phyloP scores from a whole-genome alignment of 2,888 invertebrate species.

The Panorpa germanica region DNA sequence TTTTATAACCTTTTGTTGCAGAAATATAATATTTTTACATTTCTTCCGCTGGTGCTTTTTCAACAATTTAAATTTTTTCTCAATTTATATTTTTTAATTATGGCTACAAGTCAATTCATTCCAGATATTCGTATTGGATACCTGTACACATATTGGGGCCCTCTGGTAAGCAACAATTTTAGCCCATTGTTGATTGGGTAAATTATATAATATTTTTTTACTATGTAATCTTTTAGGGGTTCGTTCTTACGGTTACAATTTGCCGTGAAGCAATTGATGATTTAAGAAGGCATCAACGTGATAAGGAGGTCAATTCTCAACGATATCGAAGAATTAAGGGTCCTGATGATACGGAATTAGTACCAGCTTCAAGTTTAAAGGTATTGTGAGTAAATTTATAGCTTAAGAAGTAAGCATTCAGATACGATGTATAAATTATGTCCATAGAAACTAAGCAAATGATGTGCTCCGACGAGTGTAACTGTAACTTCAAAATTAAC shows the following conservation, averaged over 20 bases:
- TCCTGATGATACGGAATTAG: constrained; percentile 43
- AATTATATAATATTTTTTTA: constrained; percentile 8
- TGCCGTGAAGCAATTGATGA: constrained; percentile 96
- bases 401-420: constrained; percentile 46
- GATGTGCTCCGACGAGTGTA: too few species aligned
- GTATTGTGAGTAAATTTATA: too few species aligned
- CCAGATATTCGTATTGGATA: constrained; percentile 93
- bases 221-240: constrained; percentile 34
- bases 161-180: constrained; percentile 37
- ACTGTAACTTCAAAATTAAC: too few species aligned
- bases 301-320: constrained; percentile 92
- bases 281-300: constrained; percentile 75
- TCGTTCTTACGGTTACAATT: constrained; percentile 90
- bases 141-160: constrained; percentile 99
- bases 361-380: constrained; percentile 72
- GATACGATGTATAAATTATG: constrained; percentile 10
- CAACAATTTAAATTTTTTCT: constrained; percentile 99
- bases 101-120: constrained; percentile 97
- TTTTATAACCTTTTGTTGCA: constrained; percentile 26
- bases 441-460: too few species aligned
- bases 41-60: constrained; percentile 80
- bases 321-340: constrained; percentile 61
- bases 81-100: constrained; percentile 92
- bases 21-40: constrained; percentile 89
- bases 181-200: constrained; percentile 4